Conservation (phyloP, 2,888 invertebrate genomes). For the Chaetogeoica ovagalla region DNA sequence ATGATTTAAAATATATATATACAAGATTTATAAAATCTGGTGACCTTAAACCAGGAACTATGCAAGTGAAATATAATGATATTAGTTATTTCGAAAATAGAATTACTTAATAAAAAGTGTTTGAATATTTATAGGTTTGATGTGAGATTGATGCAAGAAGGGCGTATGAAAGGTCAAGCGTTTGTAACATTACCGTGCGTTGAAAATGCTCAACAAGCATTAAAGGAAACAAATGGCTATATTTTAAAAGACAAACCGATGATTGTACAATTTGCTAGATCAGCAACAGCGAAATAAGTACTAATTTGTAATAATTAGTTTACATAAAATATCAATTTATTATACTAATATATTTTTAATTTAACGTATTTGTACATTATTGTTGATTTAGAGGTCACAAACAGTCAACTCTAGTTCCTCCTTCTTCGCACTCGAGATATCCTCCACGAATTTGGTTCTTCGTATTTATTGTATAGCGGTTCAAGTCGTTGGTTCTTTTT, state of each 20-base stretch:
- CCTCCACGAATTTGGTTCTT: constrained; percentile 98
- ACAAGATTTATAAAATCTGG: constrained; percentile 63
- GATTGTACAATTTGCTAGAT: constrained; percentile 83
- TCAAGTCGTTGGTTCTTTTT: constrained; percentile 98
- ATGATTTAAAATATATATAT: constrained; percentile 77
- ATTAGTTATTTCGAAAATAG: constrained; percentile 7
- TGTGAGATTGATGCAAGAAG: constrained; percentile 87
- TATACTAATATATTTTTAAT: constrained; percentile 9
- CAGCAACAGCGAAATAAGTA: constrained; percentile 62
- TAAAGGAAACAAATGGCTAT: constrained; percentile 84
- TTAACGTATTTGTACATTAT: constrained; percentile 3
- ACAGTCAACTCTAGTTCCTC: constrained; percentile 69
- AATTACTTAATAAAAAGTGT: constrained; percentile 59
- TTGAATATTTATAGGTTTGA: constrained; percentile 64
- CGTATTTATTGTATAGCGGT: constrained; percentile 97
- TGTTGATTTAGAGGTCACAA: constrained; percentile 55
- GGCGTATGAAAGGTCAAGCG: constrained; percentile 95
- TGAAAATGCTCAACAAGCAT: constrained; percentile 71
- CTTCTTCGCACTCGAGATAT: constrained; percentile 89
- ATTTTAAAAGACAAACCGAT: constrained; percentile 85
- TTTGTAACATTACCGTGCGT: constrained; percentile 81
- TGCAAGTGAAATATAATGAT: constrained; percentile 57
- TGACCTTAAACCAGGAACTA: constrained; percentile 59
- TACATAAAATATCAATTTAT: not conserved
- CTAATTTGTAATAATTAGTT: not conserved